A percentile compares a stretch with the other conserved stretches of the same genome.
Evolutionary conservation across 1,140 invertebrate species (phyloP).

Genomic region (Aphis craccivora): DNA sequence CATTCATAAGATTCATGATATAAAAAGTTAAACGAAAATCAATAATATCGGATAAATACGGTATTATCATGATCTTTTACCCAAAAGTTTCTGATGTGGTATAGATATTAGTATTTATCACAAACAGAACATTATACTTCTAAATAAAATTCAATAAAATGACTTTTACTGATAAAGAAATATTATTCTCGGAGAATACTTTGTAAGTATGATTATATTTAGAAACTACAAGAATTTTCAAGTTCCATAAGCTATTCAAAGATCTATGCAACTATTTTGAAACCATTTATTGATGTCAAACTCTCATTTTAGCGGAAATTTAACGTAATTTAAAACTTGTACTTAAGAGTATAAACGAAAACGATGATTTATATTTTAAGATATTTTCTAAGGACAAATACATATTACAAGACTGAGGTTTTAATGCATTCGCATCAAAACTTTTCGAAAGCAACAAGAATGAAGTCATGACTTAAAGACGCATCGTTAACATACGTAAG

Average conservation of each 20-base stretch:
- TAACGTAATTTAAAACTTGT: conserved; percentile 5
- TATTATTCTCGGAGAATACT: not conserved
- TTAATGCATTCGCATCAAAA: not conserved
- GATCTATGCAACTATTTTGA: not conserved
- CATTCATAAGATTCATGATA: not conserved
- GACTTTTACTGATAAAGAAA: not conserved
- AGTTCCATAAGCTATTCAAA: not conserved
- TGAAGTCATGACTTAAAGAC: not conserved
- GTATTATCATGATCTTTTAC: not conserved
- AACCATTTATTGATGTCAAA: not conserved
- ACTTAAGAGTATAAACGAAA: not conserved
- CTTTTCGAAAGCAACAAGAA: not conserved
- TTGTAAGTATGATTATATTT: not conserved
- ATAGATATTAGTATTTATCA: conserved; percentile 4
- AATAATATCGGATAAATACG: conserved; percentile 4
- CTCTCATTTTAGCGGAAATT: not conserved
- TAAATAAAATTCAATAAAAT: conserved; percentile 12
- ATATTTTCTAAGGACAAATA: conserved; percentile 19
- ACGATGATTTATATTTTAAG: not conserved
- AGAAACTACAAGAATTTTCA: not conserved
- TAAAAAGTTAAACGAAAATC: not conserved
- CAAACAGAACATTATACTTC: not conserved
- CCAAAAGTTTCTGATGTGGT: not conserved
- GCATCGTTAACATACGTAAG: not conserved
- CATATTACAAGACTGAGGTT: not conserved